A percentile compares a stretch with the other conserved stretches of the same genome.
These are phyloP conservation scores for Calliphora vicina DNA, from an alignment of 1,140 invertebrate genomes.

Conservation along the genomic window DNA sequence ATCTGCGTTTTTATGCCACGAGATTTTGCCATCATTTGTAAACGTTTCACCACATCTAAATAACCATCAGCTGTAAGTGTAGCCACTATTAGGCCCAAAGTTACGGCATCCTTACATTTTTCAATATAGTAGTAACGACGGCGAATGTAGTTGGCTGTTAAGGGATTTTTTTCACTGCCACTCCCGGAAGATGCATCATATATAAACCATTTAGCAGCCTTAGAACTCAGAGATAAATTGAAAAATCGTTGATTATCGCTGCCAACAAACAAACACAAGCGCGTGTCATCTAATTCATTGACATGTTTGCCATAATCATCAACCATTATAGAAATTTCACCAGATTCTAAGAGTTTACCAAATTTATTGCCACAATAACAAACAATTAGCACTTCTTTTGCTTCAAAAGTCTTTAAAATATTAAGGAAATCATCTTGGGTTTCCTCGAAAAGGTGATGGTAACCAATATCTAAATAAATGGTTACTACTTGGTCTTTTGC, in stretches of 20 bases:
- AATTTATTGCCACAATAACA: background rate
- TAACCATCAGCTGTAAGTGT: slow-evolving; percentile 86
- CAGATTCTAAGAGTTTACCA: background rate
- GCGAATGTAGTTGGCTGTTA: slow-evolving; percentile 71
- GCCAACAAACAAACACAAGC: slow-evolving; percentile 65
- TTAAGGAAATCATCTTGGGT: background rate
- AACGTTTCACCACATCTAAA: slow-evolving; percentile 75
- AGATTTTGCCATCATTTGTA: slow-evolving; percentile 76
- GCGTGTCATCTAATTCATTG: background rate
- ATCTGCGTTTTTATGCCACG: slow-evolving; percentile 88
- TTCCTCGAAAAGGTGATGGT: slow-evolving; percentile 71
- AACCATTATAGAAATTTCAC: background rate
- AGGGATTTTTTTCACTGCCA: slow-evolving; percentile 50
- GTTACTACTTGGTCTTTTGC: slow-evolving; percentile 66
- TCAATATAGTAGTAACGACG: slow-evolving; percentile 84
- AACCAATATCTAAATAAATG: slow-evolving; percentile 79
- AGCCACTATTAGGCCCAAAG: slow-evolving; percentile 87
- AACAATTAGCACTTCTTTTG: background rate
- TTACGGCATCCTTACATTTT: slow-evolving; percentile 86
- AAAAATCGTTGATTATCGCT: slow-evolving; percentile 66
- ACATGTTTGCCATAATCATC: background rate
- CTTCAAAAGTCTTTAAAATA: background rate
- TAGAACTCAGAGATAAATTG: slow-evolving; percentile 66
- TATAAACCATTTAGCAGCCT: slow-evolving; percentile 54
- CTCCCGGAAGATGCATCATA: slow-evolving; percentile 46